These are phyloP conservation scores for Panorpa germanica DNA, from an alignment of 2,888 invertebrate species.

Conservation along the genomic window DNA sequence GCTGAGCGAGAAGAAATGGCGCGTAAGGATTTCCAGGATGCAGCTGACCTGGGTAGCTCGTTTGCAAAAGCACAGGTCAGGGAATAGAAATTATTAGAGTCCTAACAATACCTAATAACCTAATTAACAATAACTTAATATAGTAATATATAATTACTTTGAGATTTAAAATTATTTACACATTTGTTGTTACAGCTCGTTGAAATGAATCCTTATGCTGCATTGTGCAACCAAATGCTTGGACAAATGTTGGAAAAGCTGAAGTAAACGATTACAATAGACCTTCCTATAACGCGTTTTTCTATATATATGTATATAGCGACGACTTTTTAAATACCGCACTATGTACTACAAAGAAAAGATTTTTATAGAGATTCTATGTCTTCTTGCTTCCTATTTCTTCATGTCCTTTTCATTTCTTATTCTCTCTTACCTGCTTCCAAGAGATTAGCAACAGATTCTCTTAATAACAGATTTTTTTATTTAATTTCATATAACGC, in stretches of 20 bases:
- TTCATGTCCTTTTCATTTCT: too few relatives aligned
- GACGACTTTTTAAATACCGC: too few relatives aligned
- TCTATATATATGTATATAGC: too few relatives aligned
- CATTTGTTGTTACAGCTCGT: slow-evolving; percentile 40
- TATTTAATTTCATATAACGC: too few relatives aligned
- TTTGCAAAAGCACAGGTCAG: slow-evolving; percentile 70
- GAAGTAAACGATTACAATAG: slow-evolving; percentile 24
- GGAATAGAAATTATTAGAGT: slow-evolving; percentile 3
- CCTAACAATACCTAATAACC: slow-evolving; percentile 1
- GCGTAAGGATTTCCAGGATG: slow-evolving; percentile 51
- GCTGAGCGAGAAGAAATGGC: slow-evolving; percentile 49
- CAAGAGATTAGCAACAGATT: too few relatives aligned
- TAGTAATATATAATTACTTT: slow-evolving; percentile 4
- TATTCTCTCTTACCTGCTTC: too few relatives aligned
- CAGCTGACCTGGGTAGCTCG: slow-evolving; percentile 63
- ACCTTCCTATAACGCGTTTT: too few relatives aligned
- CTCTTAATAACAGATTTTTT: too few relatives aligned
- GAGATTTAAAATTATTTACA: slow-evolving; percentile 9
- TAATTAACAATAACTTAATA: neutral
- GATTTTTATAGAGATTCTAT: too few relatives aligned
- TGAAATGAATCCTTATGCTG: slow-evolving; percentile 85
- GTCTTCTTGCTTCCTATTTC: too few relatives aligned
- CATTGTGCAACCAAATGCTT: slow-evolving; percentile 89
- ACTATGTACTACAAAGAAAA: too few relatives aligned
- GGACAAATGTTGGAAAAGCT: slow-evolving; percentile 47